Evolutionary conservation across 2,113 vertebrate species (phyloP), one percentile per base, ranked within the genome.

Genomic region (Emydura subglobosa): DNA sequence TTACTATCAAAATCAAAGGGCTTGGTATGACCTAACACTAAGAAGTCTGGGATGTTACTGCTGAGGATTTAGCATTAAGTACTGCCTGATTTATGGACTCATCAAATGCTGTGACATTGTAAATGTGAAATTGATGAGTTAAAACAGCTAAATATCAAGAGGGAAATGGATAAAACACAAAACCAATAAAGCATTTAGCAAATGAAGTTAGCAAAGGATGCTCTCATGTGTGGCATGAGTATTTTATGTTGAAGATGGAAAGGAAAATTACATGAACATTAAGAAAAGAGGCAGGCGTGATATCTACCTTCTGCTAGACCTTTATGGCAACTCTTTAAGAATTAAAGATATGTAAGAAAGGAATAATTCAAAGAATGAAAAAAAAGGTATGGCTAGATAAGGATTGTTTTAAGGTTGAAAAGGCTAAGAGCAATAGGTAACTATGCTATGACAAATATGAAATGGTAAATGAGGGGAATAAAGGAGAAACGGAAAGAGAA

Each of bases 1-100:
- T 86, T 95, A 96, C 88, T 65, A 92, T 91, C 79, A 91, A 97
- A 95, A 96, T 95, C 39, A 90, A 88, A 65, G 86, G n/a, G 86
- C 72, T 93, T 93, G 85, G 96, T 88, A 85, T 94, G 50, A 86
- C 34, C 79, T 85, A 88, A n/a, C 53, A 53, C 57, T 74, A 94
- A 94, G 85, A 85, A 96, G 47, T 82, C 81, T 68, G 76, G 50
- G 95, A 91, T 10, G 79, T 39, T 1, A 1, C 11, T 96, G 65
- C 44, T 96, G 55, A 94, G 82, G 87, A 87, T 65, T 91, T 79
- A 91, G 80, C 76, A 88, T 22, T 76, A 96, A 97, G 82, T 81
- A 49, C 34, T 11, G 1, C 50, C 83, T 96, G 83, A 98, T 96
- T 97, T 97, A 87, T 34, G 55, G 51, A 84, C 88, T 90, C 91